Conservation (phyloP, 2,113 vertebrate species). For the Myrmecophaga tridactyla region DNA sequence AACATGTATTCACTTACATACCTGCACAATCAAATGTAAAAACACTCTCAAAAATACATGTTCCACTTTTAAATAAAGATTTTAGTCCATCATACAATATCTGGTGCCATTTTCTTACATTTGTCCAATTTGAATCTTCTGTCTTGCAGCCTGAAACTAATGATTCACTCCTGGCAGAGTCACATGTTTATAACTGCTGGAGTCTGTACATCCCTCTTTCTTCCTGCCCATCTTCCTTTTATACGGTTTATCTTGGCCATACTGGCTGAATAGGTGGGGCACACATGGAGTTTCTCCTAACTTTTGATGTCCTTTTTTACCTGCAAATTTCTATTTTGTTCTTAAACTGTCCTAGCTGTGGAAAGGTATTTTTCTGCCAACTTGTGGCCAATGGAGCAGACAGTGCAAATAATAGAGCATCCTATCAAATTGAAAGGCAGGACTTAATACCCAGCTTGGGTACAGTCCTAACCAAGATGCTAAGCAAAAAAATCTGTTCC, state of each 20-base stretch:
- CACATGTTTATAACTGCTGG: background rate
- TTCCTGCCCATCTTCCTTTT: background rate
- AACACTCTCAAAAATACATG: background rate
- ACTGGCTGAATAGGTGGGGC: background rate
- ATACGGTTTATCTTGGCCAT: conserved; percentile 41
- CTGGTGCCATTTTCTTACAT: background rate
- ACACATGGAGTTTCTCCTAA: background rate
- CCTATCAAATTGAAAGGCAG: background rate
- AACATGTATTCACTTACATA: background rate
- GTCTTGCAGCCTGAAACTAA: background rate
- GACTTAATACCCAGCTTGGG: background rate
- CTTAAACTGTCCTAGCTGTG: background rate
- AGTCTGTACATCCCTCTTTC: background rate
- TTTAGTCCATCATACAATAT: background rate
- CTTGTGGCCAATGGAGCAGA: background rate
- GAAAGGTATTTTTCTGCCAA: conserved; percentile 10
- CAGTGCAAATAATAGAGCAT: background rate
- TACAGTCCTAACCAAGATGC: background rate
- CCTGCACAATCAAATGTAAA: background rate
- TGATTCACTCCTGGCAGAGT: conserved; percentile 17
- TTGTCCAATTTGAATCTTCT: background rate
- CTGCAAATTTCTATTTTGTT: background rate
- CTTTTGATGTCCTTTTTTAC: conserved; percentile 1
- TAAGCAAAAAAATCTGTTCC: background rate
- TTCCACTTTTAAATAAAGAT: background rate